Percentiles rank a stretch among this genome's conserved stretches.
phyloP scores from a whole-genome alignment of 2,888 invertebrate species.

The Hirudinaria manillensis region DNA sequence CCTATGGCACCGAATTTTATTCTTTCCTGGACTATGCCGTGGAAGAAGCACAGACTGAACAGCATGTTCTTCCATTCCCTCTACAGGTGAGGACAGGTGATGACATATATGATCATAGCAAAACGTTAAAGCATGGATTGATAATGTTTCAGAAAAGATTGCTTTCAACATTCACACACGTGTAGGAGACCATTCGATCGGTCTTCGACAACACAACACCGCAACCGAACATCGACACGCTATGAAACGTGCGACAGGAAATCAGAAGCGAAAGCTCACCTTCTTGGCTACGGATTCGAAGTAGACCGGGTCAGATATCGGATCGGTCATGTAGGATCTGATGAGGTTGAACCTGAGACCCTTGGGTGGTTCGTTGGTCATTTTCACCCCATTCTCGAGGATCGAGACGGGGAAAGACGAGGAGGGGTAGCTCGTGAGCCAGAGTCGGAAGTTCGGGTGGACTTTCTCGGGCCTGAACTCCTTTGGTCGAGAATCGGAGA shows the following conservation, averaged over 20 bases:
- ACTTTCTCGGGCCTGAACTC: conserved; percentile 54
- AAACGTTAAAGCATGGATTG: too few relatives aligned
- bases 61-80: conserved; percentile 54
- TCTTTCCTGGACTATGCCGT: conserved; percentile 57
- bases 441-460: conserved; percentile 56
- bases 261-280: conserved; percentile 39
- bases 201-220: neutral
- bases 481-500: conserved; percentile 43
- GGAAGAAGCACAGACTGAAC: conserved; percentile 58
- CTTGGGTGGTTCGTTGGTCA: conserved; percentile 57
- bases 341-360: conserved; percentile 55
- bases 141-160: neutral
- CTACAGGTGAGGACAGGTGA: conserved; percentile 40
- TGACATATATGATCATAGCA: neutral
- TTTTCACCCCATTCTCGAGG: conserved; percentile 56
- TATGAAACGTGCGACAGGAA: neutral
- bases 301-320: conserved; percentile 79
- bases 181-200: neutral
- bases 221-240: neutral
- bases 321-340: conserved; percentile 68
- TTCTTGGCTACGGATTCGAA: conserved; percentile 57
- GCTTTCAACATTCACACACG: neutral
- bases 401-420: conserved; percentile 55
- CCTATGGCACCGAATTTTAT: conserved; percentile 58
- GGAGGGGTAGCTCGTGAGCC: conserved; percentile 56